A percentile compares a stretch with the other conserved stretches of the same genome.
Evolutionary conservation across 1,140 invertebrate genomes (phyloP).

Genomic region (Megathymus violae): DNA sequence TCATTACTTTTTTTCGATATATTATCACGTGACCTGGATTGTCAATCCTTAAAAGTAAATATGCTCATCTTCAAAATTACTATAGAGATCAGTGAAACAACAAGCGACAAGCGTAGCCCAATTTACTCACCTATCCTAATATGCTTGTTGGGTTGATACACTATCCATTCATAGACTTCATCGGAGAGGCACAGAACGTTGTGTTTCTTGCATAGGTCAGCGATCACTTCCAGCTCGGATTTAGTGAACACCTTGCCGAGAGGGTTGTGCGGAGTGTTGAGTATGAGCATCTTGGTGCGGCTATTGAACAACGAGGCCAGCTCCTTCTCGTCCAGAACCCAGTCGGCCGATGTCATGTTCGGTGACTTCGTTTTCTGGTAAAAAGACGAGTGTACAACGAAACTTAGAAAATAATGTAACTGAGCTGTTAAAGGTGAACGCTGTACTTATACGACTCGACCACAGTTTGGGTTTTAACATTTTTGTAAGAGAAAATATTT

Average conservation of each 20-base stretch:
- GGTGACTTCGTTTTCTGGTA: constrained; percentile 62
- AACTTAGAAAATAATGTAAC: not conserved
- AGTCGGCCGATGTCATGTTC: constrained; percentile 90
- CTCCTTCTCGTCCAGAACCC: constrained; percentile 94
- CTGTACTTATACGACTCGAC: too few relatives aligned
- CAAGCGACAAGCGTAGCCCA: too few relatives aligned
- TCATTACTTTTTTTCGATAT: too few relatives aligned
- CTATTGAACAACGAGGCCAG: constrained; percentile 92
- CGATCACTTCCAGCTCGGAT: constrained; percentile 91
- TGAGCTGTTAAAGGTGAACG: too few relatives aligned
- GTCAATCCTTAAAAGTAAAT: too few relatives aligned
- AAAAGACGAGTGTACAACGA: not conserved
- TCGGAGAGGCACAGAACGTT: constrained; percentile 96
- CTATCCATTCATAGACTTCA: constrained; percentile 99
- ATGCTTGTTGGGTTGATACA: constrained; percentile 94
- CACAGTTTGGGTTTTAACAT: too few relatives aligned
- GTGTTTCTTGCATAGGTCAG: constrained; percentile 95
- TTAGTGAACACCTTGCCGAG: constrained; percentile 94
- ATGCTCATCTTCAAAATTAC: too few relatives aligned
- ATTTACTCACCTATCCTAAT: constrained; percentile 91
- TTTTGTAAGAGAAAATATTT: too few relatives aligned
- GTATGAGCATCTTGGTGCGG: constrained; percentile 97
- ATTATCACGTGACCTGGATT: too few relatives aligned
- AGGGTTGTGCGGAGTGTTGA: constrained; percentile 99
- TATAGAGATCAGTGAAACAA: too few relatives aligned